Evolutionary conservation across 2,113 vertebrate genomes (phyloP), one percentile per base, ranked within the genome.

Genomic region (Rutilus rutilus): DNA sequence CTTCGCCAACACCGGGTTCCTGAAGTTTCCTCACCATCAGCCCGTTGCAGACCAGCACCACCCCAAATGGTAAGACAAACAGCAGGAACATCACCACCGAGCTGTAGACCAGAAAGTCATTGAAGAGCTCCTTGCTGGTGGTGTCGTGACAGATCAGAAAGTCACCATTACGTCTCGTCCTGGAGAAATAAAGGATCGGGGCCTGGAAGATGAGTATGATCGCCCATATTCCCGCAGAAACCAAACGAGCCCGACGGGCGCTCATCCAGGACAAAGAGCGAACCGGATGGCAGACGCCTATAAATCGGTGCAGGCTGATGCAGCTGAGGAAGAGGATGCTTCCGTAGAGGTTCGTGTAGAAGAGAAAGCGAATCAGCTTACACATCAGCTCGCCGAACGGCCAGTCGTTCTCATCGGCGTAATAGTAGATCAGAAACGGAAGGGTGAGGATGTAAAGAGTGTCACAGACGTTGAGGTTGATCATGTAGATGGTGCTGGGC

Each of bases 11-110:
- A 0, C 84, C 91, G 0, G 96, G 94, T 87, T 93, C 90, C 0
- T 97, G 93, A 82, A 99, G 94, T 83, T 94, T 95, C 85, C 91
- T 92, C 0, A 96, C 94, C 96, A 99, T 99, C 6, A 97, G 92
- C 75, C 94, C 94, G 4, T 98, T 97, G 88, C 97, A 98, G 59
- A 96, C 62, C 75, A 99, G 94, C 91, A 99, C 96, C 91, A 94
- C 36, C 27, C 95, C 93, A 67, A 99, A 99, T 1, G 98, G 90
- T 86, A 45, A 82, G 54, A 90, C 95, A 88, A 96, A 90, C 82
- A 96, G 90, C 62, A 96, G 90, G 0, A 96, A 95, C 67, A 96
- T 57, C 2, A 87, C 27, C 2, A 97, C 90, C 0, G 89, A 0
- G 0, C 91, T 94, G 90, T 97, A 97, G 0, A 87, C 89, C 69